Conservation (phyloP, 2,888 invertebrate species). For the Xestia sexstrigata region DNA sequence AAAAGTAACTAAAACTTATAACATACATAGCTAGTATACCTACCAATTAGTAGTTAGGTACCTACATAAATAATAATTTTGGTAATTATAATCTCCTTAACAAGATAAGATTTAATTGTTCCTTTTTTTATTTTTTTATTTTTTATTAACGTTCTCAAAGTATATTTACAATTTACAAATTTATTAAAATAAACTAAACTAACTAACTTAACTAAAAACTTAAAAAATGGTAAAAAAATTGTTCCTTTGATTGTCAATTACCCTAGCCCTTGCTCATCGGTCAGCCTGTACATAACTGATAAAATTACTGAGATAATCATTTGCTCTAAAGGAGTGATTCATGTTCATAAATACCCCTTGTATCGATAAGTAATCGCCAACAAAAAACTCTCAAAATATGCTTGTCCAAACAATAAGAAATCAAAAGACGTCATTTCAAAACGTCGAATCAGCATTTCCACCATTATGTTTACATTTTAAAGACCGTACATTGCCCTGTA, state of each 20-base stretch:
- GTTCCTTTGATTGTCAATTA: neutral
- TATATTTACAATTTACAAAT: too few relatives aligned
- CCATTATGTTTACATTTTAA: constrained; percentile 18
- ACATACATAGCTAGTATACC: neutral
- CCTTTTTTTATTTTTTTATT: too few relatives aligned
- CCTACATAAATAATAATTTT: neutral
- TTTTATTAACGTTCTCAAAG: too few relatives aligned
- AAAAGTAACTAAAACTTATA: neutral
- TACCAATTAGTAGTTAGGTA: neutral
- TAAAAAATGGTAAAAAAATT: too few relatives aligned
- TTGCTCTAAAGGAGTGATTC: neutral
- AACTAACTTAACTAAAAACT: too few relatives aligned
- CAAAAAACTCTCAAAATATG: neutral
- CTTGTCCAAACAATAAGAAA: neutral
- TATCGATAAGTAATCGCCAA: neutral
- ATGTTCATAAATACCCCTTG: neutral
- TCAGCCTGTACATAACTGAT: neutral
- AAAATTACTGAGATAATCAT: neutral
- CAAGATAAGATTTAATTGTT: neutral
- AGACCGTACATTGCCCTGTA: constrained; percentile 30
- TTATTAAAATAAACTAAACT: too few relatives aligned
- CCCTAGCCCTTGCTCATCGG: neutral
- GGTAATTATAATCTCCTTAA: neutral
- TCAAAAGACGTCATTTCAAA: neutral
- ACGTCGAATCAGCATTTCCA: neutral